Percentiles rank a stretch among this genome's conserved stretches.
Evolutionary conservation across 2,888 invertebrate species (phyloP).

Genomic region (Myathropa florea): DNA sequence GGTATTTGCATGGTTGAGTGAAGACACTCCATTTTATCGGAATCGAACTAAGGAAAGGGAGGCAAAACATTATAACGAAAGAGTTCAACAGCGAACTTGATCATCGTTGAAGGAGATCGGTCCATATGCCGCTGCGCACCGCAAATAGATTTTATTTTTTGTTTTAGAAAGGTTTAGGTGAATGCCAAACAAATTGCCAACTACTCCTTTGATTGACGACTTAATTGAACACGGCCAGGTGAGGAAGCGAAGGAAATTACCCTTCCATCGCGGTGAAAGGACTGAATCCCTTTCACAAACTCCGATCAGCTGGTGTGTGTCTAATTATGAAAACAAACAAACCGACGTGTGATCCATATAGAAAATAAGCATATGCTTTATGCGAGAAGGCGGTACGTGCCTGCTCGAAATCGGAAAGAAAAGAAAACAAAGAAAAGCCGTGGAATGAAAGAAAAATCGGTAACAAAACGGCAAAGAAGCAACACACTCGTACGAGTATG

Average conservation of each 20-base stretch:
- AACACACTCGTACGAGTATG: too few relatives aligned
- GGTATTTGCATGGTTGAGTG: conserved; percentile 22
- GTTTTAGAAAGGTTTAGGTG: conserved; percentile 53
- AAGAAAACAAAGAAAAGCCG: not conserved
- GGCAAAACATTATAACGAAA: conserved; percentile 36
- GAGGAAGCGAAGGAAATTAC: not conserved
- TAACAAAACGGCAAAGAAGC: not conserved
- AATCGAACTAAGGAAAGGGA: not conserved
- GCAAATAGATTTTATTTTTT: not conserved
- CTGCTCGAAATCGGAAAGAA: not conserved
- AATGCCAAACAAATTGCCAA: conserved; percentile 38
- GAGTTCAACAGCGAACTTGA: conserved; percentile 56
- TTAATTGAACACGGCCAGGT: conserved; percentile 37
- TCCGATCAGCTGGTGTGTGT: not conserved
- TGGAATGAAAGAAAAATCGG: conserved; percentile 10
- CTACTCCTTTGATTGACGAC: conserved; percentile 50
- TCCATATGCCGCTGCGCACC: not conserved
- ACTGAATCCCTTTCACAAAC: not conserved
- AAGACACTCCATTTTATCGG: conserved; percentile 5
- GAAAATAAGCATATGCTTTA: not conserved
- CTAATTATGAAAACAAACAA: not conserved
- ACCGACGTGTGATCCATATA: not conserved
- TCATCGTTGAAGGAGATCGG: conserved; percentile 27
- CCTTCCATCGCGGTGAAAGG: not conserved
- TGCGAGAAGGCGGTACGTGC: not conserved